Conservation (phyloP, 2,888 invertebrate species). For the Heliconius sara region DNA sequence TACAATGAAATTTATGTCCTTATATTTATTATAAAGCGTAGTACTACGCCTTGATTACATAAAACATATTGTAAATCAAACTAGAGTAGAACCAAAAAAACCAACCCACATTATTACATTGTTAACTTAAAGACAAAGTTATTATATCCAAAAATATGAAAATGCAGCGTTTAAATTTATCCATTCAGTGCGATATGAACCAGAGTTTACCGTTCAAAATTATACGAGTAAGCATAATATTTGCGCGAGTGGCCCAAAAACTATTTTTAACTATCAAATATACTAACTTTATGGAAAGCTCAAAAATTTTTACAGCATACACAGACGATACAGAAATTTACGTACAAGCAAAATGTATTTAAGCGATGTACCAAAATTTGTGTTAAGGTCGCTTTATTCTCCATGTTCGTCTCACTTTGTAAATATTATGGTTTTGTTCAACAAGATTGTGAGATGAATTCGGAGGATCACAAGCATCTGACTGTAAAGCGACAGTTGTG, state of each 20-base stretch:
- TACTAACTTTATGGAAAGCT: background rate
- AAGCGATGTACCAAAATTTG: background rate
- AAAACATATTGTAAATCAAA: background rate
- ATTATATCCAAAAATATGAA: conserved; percentile 15
- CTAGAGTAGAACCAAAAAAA: background rate
- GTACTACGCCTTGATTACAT: no score
- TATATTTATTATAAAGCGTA: background rate
- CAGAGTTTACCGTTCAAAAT: conserved; percentile 14
- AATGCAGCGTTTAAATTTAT: conserved; percentile 17
- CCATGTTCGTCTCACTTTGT: background rate
- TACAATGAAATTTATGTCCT: background rate
- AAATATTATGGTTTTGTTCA: background rate
- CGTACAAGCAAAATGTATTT: background rate
- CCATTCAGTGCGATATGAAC: background rate
- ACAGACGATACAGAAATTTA: background rate
- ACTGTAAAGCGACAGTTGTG: no score
- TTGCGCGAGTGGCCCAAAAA: background rate
- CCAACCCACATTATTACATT: background rate
- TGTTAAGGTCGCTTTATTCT: background rate
- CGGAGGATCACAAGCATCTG: no score
- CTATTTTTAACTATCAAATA: conserved; percentile 13
- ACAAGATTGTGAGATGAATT: no score
- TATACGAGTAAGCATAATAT: conserved; percentile 11
- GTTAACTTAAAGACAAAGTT: background rate
- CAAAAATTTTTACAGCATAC: background rate